These are phyloP conservation scores for Falco columbarius DNA, from an alignment of 2,797 vertebrate species.

Conservation along the genomic window DNA sequence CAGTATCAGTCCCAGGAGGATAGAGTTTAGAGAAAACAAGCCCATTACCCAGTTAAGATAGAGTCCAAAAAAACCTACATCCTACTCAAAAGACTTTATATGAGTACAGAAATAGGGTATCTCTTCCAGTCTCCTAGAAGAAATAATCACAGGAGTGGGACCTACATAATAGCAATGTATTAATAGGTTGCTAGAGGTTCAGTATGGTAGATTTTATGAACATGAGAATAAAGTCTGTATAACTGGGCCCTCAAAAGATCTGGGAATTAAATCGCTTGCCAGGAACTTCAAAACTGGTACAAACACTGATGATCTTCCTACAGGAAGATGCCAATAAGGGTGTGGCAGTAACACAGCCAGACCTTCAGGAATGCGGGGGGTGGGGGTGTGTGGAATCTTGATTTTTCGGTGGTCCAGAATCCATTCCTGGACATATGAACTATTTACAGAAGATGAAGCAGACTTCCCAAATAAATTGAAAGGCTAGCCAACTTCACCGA, in stretches of 20 bases:
- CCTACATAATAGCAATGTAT: not conserved
- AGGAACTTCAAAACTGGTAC: not conserved
- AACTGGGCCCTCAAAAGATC: not conserved
- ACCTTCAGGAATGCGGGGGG: not conserved
- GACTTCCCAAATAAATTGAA: not conserved
- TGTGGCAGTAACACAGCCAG: not conserved
- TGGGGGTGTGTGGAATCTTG: no score
- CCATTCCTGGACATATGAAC: not conserved
- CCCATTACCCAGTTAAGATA: not conserved
- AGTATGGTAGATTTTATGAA: not conserved
- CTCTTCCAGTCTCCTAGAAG: not conserved
- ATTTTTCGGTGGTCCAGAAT: not conserved
- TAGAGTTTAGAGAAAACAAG: not conserved
- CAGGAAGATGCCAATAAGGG: not conserved
- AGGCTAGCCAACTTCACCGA: not conserved
- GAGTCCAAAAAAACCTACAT: not conserved
- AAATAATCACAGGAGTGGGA: not conserved
- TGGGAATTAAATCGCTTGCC: not conserved
- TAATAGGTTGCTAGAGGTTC: not conserved
- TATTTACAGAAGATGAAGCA: not conserved
- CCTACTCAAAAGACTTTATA: not conserved
- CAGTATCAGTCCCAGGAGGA: not conserved
- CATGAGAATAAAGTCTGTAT: not conserved
- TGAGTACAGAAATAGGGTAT: not conserved
- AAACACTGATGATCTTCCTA: not conserved